Conservation (phyloP, 2,113 vertebrate genomes). For the Sus scrofa region DNA sequence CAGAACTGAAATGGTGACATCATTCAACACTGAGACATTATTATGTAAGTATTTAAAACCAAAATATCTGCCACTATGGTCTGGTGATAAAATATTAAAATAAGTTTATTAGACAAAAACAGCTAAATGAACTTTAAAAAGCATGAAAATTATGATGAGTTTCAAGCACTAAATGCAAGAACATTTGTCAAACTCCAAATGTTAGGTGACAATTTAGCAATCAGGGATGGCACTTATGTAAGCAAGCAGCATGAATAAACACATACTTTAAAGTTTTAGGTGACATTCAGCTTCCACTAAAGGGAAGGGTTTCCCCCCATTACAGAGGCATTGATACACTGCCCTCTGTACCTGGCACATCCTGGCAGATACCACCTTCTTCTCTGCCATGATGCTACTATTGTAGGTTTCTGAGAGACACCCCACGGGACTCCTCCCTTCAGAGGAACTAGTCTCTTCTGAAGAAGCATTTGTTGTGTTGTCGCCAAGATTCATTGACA, state of each 20-base stretch:
- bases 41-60: conserved; percentile 79
- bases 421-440: conserved; percentile 90
- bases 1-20: conserved; percentile 79
- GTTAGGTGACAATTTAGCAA: conserved; percentile 87
- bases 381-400: conserved; percentile 89
- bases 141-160: conserved; percentile 79
- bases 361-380: conserved; percentile 89
- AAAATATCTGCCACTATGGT: conserved; percentile 76
- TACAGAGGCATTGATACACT: conserved; percentile 87
- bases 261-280: conserved; percentile 73
- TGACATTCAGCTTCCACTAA: conserved; percentile 80
- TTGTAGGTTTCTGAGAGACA: conserved; percentile 87
- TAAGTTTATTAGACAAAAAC: conserved; percentile 78
- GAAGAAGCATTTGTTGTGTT: conserved; percentile 88
- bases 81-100: conserved; percentile 76
- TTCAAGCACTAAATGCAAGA: conserved; percentile 83
- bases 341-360: conserved; percentile 93
- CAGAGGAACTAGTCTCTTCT: conserved; percentile 89
- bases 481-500: conserved; percentile 88
- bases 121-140: conserved; percentile 77
- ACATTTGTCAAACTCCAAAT: conserved; percentile 82
- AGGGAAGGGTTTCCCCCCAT: conserved; percentile 86
- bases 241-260: conserved; percentile 86
- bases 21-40: conserved; percentile 80
- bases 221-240: conserved; percentile 84